A percentile compares a stretch with the other conserved stretches of the same genome.
phyloP scores from a whole-genome alignment of 2,113 vertebrate genomes.

The Tachysurus fulvidraco region DNA sequence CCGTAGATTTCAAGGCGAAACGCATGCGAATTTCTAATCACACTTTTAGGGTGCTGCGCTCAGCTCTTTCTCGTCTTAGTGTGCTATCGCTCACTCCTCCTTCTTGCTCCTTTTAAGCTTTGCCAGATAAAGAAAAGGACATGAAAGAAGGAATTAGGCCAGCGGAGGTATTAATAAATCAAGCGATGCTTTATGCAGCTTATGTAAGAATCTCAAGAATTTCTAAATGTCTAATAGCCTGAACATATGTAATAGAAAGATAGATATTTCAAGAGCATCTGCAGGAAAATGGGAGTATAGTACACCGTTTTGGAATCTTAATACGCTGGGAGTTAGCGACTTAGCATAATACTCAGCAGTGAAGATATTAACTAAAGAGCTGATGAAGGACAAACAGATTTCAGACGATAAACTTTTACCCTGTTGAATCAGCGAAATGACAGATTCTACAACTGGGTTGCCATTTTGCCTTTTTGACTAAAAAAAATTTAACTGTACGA shows the following conservation, averaged over 20 bases:
- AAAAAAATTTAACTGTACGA: neutral
- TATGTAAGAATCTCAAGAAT: conserved; percentile 43
- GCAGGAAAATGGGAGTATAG: neutral
- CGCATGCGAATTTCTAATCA: conserved; percentile 95
- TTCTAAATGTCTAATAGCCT: conserved; percentile 33
- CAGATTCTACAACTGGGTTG: neutral
- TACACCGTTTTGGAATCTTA: neutral
- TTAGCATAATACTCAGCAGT: neutral
- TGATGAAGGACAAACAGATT: neutral
- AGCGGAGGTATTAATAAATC: conserved; percentile 54
- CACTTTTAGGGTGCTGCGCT: conserved; percentile 81
- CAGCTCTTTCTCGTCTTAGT: conserved; percentile 64
- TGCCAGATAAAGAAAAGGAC: conserved; percentile 38
- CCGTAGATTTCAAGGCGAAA: conserved; percentile 89
- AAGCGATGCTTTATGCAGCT: conserved; percentile 56
- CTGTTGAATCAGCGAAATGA: neutral
- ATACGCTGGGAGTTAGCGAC: neutral
- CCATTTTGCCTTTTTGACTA: too few species aligned
- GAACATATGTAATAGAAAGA: conserved; percentile 33
- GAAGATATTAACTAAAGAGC: neutral
- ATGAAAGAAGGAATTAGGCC: conserved; percentile 60
- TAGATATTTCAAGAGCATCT: conserved; percentile 21
- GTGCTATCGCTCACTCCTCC: conserved; percentile 21
- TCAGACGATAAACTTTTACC: neutral
- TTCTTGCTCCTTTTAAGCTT: conserved; percentile 36